phyloP scores from a whole-genome alignment of 2,888 invertebrate species.

The Mimachlamys varia region DNA sequence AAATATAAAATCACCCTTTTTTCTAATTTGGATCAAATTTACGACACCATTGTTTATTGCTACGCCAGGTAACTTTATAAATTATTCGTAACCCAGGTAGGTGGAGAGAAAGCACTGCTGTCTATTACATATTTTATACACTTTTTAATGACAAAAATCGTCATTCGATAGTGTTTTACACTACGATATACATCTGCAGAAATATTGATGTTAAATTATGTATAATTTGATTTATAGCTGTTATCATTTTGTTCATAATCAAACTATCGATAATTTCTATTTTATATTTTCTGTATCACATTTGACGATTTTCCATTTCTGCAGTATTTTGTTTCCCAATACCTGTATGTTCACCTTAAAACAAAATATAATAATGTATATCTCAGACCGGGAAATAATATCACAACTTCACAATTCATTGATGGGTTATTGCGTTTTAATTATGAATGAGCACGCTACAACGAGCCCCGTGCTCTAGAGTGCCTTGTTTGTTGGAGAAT shows the following conservation, averaged over 20 bases:
- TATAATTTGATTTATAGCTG: neutral
- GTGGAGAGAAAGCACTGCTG: neutral
- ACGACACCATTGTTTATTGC: neutral
- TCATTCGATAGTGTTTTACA: neutral
- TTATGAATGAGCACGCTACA: neutral
- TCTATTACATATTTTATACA: neutral
- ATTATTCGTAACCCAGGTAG: neutral
- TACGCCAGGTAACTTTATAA: neutral
- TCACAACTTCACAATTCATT: neutral
- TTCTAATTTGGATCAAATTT: constrained; percentile 7
- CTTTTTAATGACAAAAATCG: too few relatives aligned
- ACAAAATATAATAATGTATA: neutral
- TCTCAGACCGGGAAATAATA: neutral
- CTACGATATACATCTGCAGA: neutral
- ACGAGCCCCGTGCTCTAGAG: neutral
- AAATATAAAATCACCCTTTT: constrained; percentile 25
- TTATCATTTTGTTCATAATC: neutral
- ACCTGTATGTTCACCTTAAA: too few relatives aligned
- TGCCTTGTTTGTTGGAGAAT: neutral
- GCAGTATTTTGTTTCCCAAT: neutral
- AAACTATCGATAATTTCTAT: neutral
- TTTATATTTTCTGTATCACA: too few relatives aligned
- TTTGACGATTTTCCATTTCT: too few relatives aligned
- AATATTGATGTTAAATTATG: neutral
- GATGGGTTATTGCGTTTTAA: neutral